Conservation (phyloP, 2,888 invertebrate species). For the Sialis lutaria region DNA sequence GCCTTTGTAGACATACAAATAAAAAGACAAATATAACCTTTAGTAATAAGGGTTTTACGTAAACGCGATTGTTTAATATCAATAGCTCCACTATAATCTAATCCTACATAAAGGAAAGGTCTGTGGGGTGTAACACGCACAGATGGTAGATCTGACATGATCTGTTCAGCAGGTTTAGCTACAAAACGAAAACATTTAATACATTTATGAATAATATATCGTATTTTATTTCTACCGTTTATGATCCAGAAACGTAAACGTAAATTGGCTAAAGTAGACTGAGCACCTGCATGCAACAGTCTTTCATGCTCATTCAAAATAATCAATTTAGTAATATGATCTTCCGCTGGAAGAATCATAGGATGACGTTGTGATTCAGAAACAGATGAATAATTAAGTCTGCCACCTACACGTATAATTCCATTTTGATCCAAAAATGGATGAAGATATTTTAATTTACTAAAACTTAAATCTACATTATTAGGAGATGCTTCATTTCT, state of each 20-base stretch:
- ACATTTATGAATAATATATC: too few relatives aligned
- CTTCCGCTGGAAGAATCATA: not conserved
- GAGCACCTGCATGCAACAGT: not conserved
- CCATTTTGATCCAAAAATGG: not conserved
- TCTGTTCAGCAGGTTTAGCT: not conserved
- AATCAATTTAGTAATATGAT: not conserved
- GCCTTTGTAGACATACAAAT: conserved; percentile 6
- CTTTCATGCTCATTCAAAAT: not conserved
- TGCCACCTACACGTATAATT: not conserved
- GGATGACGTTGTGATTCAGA: not conserved
- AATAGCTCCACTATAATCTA: not conserved
- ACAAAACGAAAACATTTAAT: too few relatives aligned
- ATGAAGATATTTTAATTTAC: not conserved
- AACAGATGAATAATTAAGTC: not conserved
- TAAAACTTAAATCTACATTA: not conserved
- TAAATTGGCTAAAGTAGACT: not conserved
- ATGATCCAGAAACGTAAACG: not conserved
- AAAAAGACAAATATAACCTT: conserved; percentile 5
- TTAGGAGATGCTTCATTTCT: not conserved
- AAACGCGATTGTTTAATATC: not conserved
- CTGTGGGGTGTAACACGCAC: not conserved
- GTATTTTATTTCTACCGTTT: too few relatives aligned
- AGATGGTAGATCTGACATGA: not conserved
- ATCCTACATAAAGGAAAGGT: not conserved
- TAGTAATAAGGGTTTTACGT: not conserved